Evolutionary conservation across 2,113 vertebrate genomes (phyloP), one percentile per base, ranked within the genome.

Genomic region (Pelodiscus sinensis): DNA sequence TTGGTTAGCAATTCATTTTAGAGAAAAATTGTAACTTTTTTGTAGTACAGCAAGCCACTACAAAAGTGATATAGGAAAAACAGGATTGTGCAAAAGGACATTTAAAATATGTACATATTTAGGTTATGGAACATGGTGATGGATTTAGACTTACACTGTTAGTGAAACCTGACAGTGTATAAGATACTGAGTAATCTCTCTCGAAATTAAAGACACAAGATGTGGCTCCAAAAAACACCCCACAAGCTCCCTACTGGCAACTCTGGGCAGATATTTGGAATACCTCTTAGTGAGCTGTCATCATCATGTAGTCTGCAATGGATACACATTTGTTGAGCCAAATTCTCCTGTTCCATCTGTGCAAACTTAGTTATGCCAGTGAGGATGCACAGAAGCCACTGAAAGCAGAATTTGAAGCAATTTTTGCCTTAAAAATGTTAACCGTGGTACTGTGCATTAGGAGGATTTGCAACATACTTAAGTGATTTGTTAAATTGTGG

Each of bases 401-500:
- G 81, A 81, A 68, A 93, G 75, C 50, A 86, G 85, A 93, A 87
- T 5, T 0, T 6, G 81, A 82, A 54, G 55, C 84, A 81, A 44
- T 44, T 44, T 44, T 58, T 62, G 10, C 80, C 57, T 24, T 57
- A 2, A 87, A 93, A 38, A 71, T 80, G 27, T 86, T 91, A 84
- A 81, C 2, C 3, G 9, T 51, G 15, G 16, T 3, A 51, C 44
- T 2, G 44, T 44, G 44, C 44, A 44, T 44, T 57, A 18, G 87
- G 60, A 19, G 82, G 89, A 81, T 9, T 68, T 44, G 92, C 78
- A 31, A 77, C 57, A 11, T 85, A 38, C 92, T 83, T 65, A 84
- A 52, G 91, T 79, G 15, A 44, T 14, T 18, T 92, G 25, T 38
- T 94, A 82, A 85, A 79, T 62, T 71, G 51, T 52, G 92, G 82